Percentiles rank a stretch among this genome's conserved stretches.
These are phyloP conservation scores for Linyphia triangularis DNA, from an alignment of 2,888 invertebrate genomes.

Conservation along the genomic window DNA sequence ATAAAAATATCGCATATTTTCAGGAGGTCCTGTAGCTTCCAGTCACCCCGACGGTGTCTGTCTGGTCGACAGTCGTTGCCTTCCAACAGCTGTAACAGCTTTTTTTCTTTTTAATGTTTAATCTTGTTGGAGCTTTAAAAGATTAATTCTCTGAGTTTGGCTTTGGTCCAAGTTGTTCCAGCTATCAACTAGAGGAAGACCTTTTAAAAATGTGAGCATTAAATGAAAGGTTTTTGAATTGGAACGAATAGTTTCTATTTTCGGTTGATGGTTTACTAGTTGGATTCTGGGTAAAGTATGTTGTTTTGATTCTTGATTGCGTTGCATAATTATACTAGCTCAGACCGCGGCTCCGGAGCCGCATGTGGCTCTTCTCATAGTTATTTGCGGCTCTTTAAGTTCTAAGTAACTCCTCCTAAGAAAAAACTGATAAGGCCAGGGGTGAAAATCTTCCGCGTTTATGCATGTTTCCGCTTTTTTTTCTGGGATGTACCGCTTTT, in stretches of 20 bases:
- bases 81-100: not conserved
- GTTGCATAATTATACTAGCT: no score
- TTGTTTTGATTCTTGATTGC: no score
- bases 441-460: no score
- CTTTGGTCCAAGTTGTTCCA: not conserved
- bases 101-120: not conserved
- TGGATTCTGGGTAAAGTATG: no score
- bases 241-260: not conserved
- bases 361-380: no score
- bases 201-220: not conserved
- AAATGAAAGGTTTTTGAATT: not conserved
- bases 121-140: not conserved
- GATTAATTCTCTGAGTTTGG: not conserved
- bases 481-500: no score
- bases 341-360: no score
- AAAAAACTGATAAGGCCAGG: no score
- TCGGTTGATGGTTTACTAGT: no score
- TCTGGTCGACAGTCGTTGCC: not conserved
- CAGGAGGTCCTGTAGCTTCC: not conserved
- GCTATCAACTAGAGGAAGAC: not conserved
- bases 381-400: no score
- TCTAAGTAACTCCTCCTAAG: no score
- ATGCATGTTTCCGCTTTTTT: no score
- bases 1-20: not conserved
- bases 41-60: not conserved